Percentiles rank a stretch among this genome's conserved stretches.
These are phyloP conservation scores for Drosophila subpulchrella DNA, from an alignment of 1,140 invertebrate genomes.

Conservation along the genomic window DNA sequence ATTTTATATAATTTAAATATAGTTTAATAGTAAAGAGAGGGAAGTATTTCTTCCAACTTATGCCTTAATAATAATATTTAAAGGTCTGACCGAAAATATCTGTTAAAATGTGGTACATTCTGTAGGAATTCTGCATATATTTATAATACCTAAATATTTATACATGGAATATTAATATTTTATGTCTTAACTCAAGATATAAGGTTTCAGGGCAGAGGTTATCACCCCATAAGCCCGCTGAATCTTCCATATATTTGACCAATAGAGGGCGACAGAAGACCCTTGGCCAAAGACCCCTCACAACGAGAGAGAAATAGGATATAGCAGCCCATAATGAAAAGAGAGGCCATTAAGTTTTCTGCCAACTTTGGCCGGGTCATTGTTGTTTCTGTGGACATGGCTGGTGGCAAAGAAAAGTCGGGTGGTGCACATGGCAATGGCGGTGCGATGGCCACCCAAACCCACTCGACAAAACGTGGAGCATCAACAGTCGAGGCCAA, in stretches of 20 bases:
- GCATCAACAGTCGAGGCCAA: slow-evolving; percentile 72
- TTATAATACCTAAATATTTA: no score
- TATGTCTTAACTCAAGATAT: not conserved
- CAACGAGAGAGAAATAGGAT: slow-evolving; percentile 3
- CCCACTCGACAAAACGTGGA: slow-evolving; percentile 2
- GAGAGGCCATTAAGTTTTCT: slow-evolving; percentile 72
- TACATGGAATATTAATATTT: no score
- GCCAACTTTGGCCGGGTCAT: slow-evolving; percentile 60
- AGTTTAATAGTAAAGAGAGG: no score
- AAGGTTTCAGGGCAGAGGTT: not conserved
- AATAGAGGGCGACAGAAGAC: not conserved
- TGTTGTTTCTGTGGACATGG: slow-evolving; percentile 52
- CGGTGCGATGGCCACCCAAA: not conserved
- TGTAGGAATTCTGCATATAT: no score
- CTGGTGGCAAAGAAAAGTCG: slow-evolving; percentile 66
- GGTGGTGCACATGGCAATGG: slow-evolving; percentile 11
- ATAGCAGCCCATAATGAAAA: slow-evolving; percentile 43
- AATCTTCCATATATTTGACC: slow-evolving; percentile 7
- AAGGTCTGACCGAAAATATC: no score
- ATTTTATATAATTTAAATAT: no score
- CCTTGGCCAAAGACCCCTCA: not conserved
- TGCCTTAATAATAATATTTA: no score
- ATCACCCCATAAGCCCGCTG: slow-evolving; percentile 1
- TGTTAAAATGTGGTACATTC: no score
- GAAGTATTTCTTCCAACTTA: no score